These are phyloP conservation scores for Conus canariensis DNA, from an alignment of 2,888 invertebrate species.

Conservation along the genomic window DNA sequence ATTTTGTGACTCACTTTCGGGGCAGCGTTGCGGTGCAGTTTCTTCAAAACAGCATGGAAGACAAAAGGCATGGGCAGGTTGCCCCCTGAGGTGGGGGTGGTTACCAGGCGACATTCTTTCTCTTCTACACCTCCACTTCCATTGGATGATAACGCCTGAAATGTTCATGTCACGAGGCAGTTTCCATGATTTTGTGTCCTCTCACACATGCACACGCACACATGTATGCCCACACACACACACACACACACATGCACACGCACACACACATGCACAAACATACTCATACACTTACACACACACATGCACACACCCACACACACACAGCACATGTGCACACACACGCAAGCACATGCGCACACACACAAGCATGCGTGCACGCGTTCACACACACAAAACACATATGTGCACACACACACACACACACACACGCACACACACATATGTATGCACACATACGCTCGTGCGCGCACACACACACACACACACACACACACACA, in stretches of 20 bases:
- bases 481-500: too few species aligned
- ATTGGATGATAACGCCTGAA: not conserved
- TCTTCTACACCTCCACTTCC: not conserved
- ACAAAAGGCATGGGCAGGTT: not conserved
- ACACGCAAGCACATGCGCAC: not conserved
- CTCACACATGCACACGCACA: not conserved
- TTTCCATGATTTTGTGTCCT: not conserved
- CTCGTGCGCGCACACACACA: not conserved
- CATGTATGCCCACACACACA: not conserved
- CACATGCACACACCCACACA: too few species aligned
- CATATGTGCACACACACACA: slow-evolving; percentile 15
- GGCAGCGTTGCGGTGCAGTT: not conserved
- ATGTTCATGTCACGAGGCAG: not conserved
- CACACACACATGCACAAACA: not conserved
- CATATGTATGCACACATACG: not conserved
- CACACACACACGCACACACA: not conserved
- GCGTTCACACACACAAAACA: not conserved
- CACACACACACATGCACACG: not conserved
- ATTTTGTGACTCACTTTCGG: not conserved
- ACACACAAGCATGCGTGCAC: not conserved
- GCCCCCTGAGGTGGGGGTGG: not conserved
- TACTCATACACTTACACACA: too few species aligned
- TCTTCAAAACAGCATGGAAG: not conserved
- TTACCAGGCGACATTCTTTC: not conserved
- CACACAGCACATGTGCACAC: too few species aligned